Conservation (phyloP, 64 coral and sea anemone genomes). For the Trachythela sp. region DNA sequence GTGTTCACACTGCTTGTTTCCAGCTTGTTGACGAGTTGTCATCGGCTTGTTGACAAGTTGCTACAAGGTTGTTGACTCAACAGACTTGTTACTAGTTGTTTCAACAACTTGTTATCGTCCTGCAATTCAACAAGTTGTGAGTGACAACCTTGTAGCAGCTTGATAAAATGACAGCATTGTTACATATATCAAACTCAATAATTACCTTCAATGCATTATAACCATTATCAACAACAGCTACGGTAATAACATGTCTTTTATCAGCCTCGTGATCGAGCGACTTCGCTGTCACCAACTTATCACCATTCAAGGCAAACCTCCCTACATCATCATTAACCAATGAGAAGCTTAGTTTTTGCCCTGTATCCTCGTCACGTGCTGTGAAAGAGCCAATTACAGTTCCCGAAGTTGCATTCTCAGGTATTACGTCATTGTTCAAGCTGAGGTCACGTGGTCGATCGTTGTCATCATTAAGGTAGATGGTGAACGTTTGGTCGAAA, state of each 20-base stretch:
- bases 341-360: not conserved
- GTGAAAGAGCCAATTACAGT: slow-evolving; percentile 14
- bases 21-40: too few relatives aligned
- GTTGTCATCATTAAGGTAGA: slow-evolving; percentile 4
- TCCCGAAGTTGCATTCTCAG: not conserved
- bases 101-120: too few relatives aligned
- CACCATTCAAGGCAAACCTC: not conserved
- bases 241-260: not conserved
- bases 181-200: not conserved
- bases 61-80: too few relatives aligned
- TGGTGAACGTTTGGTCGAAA: not conserved
- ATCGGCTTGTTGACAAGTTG: too few relatives aligned
- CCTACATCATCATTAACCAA: not conserved
- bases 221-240: not conserved
- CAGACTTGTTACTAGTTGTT: too few relatives aligned
- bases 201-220: slow-evolving; percentile 9
- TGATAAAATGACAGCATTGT: too few relatives aligned
- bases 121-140: too few relatives aligned
- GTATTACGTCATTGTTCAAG: not conserved
- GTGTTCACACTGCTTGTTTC: too few relatives aligned
- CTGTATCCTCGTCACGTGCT: slow-evolving; percentile 9
- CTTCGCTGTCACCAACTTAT: not conserved
- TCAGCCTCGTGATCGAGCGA: not conserved
- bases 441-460: not conserved
- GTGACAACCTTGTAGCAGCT: too few relatives aligned